Base-by-base conservation (phyloP, 30 jellyfish, hydroid and myxozoan genomes). In the Catostylus mosaicus region DNA sequence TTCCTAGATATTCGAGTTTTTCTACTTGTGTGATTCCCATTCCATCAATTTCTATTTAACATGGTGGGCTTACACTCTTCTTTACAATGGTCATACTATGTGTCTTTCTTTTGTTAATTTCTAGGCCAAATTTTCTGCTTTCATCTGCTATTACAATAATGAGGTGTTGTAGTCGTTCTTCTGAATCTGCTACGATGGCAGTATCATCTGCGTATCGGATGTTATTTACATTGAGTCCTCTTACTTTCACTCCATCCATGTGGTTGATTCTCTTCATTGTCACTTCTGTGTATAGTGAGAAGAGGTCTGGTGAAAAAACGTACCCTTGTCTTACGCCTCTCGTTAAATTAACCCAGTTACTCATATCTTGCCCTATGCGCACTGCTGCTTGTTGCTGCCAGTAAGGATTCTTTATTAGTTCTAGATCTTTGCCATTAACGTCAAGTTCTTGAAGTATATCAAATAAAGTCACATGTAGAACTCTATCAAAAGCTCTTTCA, bases 351-450 rank as follows among this genome's bases (percentile, higher is more conserved):
- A 78, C 80, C 89, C 80, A 78, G 89, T 78, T 80, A 57, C 89
- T 78, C 89, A 60, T 60, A 78, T 78, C 89, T 78, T 78, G 52
- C 72, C 80, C 80, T 30, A 60, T 78, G 89, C 89, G 71, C 61
- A 78, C 80, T 35, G 89, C 80, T 59, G 89, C 89, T 63, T 78
- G 52, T n/a, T 62, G 89, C 61, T 60, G 89, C 89, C 89, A 78
- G 80, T 78, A 38, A 71, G 43, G 52, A 60, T 62, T 59, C 80
- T 62, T 78, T 59, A 78, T 78, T 61, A 61, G 72, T 40, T 78
- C 89, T 78, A 78, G n/a, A 78, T 78, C 80, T 78, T 78, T 78
- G 80, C 80, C 70, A 45, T 43, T 78, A 78, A 78, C 73, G 43
- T 60, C 89, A 80, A 78, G 72, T 37, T 60, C 89, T 78, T 61